phyloP scores from a whole-genome alignment of 2,113 vertebrate species.

The Gallinago paraguaiae region DNA sequence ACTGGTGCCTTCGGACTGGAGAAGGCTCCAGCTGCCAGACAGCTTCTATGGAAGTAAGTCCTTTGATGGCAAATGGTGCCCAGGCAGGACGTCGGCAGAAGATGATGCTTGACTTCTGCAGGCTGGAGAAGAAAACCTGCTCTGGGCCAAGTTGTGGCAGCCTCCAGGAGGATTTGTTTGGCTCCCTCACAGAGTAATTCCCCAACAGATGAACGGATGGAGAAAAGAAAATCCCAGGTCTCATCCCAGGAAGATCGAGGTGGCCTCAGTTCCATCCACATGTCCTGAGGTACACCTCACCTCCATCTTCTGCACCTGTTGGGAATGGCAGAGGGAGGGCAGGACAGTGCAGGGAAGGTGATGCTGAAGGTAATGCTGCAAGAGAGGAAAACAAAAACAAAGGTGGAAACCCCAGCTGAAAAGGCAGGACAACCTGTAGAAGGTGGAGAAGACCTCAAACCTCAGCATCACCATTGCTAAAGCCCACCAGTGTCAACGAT shows the following conservation, averaged over 20 bases:
- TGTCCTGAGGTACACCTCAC: not conserved
- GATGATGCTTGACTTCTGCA: not conserved
- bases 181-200: not conserved
- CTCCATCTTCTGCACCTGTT: not conserved
- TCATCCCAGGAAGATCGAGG: not conserved
- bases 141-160: not conserved
- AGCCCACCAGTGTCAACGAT: fast-evolving
- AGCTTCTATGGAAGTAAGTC: not conserved
- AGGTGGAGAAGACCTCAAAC: not conserved
- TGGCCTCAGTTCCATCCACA: not conserved
- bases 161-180: not conserved
- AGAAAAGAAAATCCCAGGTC: not conserved
- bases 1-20: not conserved
- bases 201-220: not conserved
- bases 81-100: not conserved
- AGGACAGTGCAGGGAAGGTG: not conserved
- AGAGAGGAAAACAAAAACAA: not conserved
- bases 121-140: not conserved
- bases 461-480: not conserved
- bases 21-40: not conserved
- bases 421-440: not conserved
- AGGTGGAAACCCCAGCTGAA: not conserved
- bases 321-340: not conserved
- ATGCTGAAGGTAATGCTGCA: not conserved
- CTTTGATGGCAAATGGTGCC: not conserved